Percentiles rank a stretch among this genome's conserved stretches.
Evolutionary conservation across 1,140 invertebrate species (phyloP).

Genomic region (Spodoptera frugiperda): DNA sequence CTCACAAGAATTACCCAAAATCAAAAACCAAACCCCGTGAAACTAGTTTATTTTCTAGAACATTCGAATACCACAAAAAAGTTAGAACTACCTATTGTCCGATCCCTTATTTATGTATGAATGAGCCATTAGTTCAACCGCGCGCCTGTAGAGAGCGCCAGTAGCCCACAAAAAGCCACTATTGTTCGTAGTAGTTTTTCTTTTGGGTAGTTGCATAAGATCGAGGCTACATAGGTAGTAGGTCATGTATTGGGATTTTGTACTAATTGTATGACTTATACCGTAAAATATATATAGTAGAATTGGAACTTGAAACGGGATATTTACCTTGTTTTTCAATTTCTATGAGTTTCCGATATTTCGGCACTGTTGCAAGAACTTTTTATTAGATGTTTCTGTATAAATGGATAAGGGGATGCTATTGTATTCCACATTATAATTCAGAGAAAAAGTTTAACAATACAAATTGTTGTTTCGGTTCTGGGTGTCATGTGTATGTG

Average conservation of each 20-base stretch:
- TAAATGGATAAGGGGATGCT: too few relatives aligned
- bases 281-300: too few relatives aligned
- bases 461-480: too few relatives aligned
- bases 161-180: slow-evolving; percentile 29
- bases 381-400: too few relatives aligned
- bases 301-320: too few relatives aligned
- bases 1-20: background rate
- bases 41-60: slow-evolving; percentile 8
- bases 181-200: slow-evolving; percentile 26
- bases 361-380: too few relatives aligned
- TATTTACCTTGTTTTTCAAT: too few relatives aligned
- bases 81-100: slow-evolving; percentile 21
- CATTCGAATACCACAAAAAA: slow-evolving; percentile 25
- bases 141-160: slow-evolving; percentile 28
- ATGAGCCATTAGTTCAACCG: slow-evolving; percentile 37
- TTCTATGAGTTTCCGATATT: too few relatives aligned
- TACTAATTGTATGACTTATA: too few relatives aligned
- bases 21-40: background rate
- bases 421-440: too few relatives aligned
- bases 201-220: slow-evolving; percentile 36
- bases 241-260: background rate
- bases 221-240: background rate
- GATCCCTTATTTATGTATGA: slow-evolving; percentile 38
- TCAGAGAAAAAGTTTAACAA: too few relatives aligned
- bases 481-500: too few relatives aligned